Evolutionary conservation across 2,797 vertebrate genomes (phyloP), one percentile per base, ranked within the genome.

Genomic region (Meriones psammophilus): DNA sequence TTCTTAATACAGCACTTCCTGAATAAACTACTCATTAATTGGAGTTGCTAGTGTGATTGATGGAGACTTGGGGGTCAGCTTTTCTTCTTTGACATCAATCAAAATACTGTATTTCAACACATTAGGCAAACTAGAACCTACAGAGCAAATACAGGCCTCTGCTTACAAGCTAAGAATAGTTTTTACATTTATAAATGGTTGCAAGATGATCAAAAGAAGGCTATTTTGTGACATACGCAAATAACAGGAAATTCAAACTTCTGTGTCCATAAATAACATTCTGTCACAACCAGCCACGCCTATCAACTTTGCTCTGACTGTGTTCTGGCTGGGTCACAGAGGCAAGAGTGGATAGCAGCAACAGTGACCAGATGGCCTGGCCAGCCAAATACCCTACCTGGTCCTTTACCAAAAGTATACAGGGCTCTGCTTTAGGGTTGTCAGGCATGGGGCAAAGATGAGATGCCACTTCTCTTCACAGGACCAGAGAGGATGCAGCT

Each of bases 201-300:
- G 68, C 46, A 83, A 88, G 60, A 30, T n/a, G 58, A 79, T 39
- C 56, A 71, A 96, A 94, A 87, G 24, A 86, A 80, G 33, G 84
- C 4, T 74, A 78, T 69, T 78, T 92, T 64, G 50, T 91, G 90
- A 79, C 62, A 50, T 79, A 36, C 58, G n/a, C 39, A 95, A 83
- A 62, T 91, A 60, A 77, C 33, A 39, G 39, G 56, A 92, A 93
- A 89, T 88, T 76, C 58, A 69, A 92, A 86, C 92, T 56, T 87
- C 42, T 13, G 66, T 46, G 28, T 81, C 50, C 22, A 5, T 74
- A 91, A 91, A 69, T 73, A 73, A 58, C 87, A 56, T 79, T 69
- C 58, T 92, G 0, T 66, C 81, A 58, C 54, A 71, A 81, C 24
- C 14, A 26, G 79, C 39, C 66, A 56, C 1, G 2, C 4, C 28